Percentiles rank a stretch among this genome's conserved stretches.
Evolutionary conservation across 2,888 invertebrate genomes (phyloP).

Genomic region (Mayetiola destructor): DNA sequence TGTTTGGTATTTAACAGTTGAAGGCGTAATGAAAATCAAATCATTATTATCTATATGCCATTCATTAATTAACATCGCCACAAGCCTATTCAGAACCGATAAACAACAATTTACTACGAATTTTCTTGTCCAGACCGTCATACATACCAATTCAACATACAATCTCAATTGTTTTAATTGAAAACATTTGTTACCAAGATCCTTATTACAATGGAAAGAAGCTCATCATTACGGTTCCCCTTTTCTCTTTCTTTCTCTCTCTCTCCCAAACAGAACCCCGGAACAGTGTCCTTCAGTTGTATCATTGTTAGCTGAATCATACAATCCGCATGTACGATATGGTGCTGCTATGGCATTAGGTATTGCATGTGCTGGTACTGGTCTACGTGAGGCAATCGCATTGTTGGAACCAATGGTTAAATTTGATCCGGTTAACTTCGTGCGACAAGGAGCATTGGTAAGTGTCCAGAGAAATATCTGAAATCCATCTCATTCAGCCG

Average conservation of each 20-base stretch:
- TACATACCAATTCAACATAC: too few relatives aligned
- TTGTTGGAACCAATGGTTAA: constrained; percentile 96
- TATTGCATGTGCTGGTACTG: constrained; percentile 97
- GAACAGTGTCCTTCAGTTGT: constrained; percentile 97
- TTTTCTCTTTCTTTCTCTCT: not conserved
- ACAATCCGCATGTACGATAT: constrained; percentile 97
- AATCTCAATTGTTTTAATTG: too few relatives aligned
- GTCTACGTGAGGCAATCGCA: constrained; percentile 89
- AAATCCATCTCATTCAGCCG: not conserved
- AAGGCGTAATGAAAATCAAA: too few relatives aligned
- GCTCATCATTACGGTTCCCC: not conserved
- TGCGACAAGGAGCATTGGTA: constrained; percentile 81
- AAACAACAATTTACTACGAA: too few relatives aligned
- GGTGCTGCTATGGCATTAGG: constrained; percentile 99
- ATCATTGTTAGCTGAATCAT: constrained; percentile 90
- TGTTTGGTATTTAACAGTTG: too few relatives aligned
- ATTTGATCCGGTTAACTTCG: constrained; percentile 95
- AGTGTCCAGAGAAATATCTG: not conserved
- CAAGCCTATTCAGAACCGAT: too few relatives aligned
- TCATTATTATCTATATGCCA: too few relatives aligned
- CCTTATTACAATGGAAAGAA: not conserved
- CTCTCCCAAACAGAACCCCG: constrained; percentile 59
- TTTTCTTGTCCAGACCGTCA: too few relatives aligned
- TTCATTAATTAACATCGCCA: too few relatives aligned
- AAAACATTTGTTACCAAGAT: too few relatives aligned